Evolutionary conservation across 2,113 vertebrate genomes (phyloP).

Genomic region (Anseranas semipalmata): DNA sequence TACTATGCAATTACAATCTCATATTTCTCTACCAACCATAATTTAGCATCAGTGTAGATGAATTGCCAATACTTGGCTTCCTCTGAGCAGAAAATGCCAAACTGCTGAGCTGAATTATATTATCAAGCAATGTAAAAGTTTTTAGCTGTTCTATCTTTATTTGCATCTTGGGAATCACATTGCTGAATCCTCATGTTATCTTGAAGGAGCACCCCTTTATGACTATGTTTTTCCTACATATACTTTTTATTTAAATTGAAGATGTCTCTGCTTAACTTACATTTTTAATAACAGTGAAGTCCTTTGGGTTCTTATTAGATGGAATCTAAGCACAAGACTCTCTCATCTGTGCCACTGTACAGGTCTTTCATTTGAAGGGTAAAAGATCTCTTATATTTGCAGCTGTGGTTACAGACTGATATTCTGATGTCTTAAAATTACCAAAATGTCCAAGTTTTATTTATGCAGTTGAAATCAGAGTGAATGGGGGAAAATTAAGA

Average conservation of each 20-base stretch:
- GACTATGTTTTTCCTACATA: background rate
- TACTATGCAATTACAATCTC: constrained; percentile 21
- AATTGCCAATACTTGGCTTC: constrained; percentile 36
- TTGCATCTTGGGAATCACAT: background rate
- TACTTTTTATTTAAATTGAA: constrained; percentile 19
- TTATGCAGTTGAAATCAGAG: background rate
- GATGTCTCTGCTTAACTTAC: background rate
- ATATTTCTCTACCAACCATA: background rate
- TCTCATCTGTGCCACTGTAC: background rate
- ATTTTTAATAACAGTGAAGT: constrained; percentile 38
- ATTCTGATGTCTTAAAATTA: background rate
- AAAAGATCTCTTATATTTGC: background rate
- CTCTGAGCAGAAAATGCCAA: background rate
- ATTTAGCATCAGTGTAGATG: background rate
- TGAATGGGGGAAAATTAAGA: background rate
- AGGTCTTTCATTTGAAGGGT: background rate
- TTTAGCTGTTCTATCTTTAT: constrained; percentile 20
- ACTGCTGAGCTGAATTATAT: background rate
- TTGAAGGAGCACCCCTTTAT: background rate
- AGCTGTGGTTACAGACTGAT: background rate
- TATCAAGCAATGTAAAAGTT: background rate
- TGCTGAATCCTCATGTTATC: background rate
- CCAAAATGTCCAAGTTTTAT: background rate
- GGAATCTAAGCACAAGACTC: background rate
- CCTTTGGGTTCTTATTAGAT: constrained; percentile 31